Base-by-base conservation (phyloP, 2,888 invertebrate genomes). In the Camptogramma bilineatum region DNA sequence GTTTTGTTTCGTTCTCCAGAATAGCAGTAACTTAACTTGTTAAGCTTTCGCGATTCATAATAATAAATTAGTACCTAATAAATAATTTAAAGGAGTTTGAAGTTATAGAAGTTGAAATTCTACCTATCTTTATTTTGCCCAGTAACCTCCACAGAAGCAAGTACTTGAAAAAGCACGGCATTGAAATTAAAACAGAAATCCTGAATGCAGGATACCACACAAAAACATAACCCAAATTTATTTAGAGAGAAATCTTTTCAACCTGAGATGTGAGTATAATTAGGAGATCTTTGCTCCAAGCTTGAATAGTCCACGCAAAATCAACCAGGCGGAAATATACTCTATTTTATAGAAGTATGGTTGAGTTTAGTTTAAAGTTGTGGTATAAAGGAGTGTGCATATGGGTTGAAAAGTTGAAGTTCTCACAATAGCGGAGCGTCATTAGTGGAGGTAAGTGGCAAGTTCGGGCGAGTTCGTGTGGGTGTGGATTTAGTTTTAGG, bases 261-360 rank as follows among this genome's bases (percentile, higher is more conserved):
- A 44, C 54, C 56, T 78, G 82, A 78, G 78, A 80, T 80, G 31
- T 17, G 47, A 34, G 58, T 59, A 61, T 83, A 83, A 83, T 83
- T 84, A 81, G 72, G 77, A 71, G 61, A 76, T 81, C 81, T 81
- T 80, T 69, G 69, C 73, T 72, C 72, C 75, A 72, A 74, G 81
- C 79, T 76, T 83, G 83, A 87, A 88, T 86, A 73, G 81, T 62
- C 67, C 76, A 76, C 76, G 79, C 76, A 79, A 78, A 85, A 86
- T 13, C 21, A 85, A 86, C 13, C 21, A 52, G 18, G 17, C 8
- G 19, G 56, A 48, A 54, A 31, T 21, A 17, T 0, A 9, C 53
- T 17, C 10, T 51, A 28, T 34, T 18, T 28, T 0, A 8, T 34
- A 10, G 13, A 0, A 13, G 13, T 52, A 62, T 5, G 52, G 51